A percentile compares a stretch with the other conserved stretches of the same genome.
These are phyloP conservation scores for Scaptomyza flava DNA, from an alignment of 2,888 invertebrate species.

Conservation along the genomic window DNA sequence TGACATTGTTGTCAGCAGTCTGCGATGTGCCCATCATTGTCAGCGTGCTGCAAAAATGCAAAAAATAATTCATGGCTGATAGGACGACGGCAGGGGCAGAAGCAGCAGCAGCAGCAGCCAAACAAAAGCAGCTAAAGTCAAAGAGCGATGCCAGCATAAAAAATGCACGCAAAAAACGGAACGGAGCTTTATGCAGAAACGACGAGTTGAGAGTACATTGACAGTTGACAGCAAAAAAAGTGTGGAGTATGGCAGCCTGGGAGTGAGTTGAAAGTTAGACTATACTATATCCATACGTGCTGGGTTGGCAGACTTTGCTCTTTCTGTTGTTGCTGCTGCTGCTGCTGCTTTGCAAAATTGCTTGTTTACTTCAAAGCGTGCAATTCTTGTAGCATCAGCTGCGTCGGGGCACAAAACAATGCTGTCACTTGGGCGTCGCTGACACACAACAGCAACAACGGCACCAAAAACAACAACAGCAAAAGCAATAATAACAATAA, in stretches of 20 bases:
- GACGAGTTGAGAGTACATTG: slow-evolving; percentile 67
- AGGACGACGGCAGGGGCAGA: slow-evolving; percentile 31
- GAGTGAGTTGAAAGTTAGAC: slow-evolving; percentile 23
- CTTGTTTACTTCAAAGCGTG: slow-evolving; percentile 79
- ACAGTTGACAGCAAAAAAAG: slow-evolving; percentile 70
- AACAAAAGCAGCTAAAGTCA: slow-evolving; percentile 72
- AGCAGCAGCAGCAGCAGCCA: slow-evolving; percentile 41
- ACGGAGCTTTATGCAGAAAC: slow-evolving; percentile 49
- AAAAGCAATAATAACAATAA: slow-evolving; percentile 6
- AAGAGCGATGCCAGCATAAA: slow-evolving; percentile 76
- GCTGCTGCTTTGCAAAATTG: slow-evolving; percentile 65
- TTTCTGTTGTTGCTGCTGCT: slow-evolving; percentile 8
- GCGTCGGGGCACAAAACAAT: slow-evolving; percentile 73
- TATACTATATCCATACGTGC: slow-evolving; percentile 38
- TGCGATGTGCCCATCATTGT: slow-evolving; percentile 50
- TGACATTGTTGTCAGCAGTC: slow-evolving; percentile 69
- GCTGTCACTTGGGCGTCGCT: slow-evolving; percentile 72
- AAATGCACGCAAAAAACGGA: slow-evolving; percentile 66
- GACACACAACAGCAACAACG: slow-evolving; percentile 41
- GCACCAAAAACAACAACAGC: too few species aligned
- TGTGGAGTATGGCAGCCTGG: background rate
- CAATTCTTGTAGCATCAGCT: slow-evolving; percentile 74
- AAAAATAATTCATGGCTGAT: slow-evolving; percentile 67
- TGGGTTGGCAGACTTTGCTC: slow-evolving; percentile 16
- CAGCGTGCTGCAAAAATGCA: slow-evolving; percentile 51